These are phyloP conservation scores for Rhopalosiphum padi DNA, from an alignment of 1,140 invertebrate genomes.

Conservation along the genomic window DNA sequence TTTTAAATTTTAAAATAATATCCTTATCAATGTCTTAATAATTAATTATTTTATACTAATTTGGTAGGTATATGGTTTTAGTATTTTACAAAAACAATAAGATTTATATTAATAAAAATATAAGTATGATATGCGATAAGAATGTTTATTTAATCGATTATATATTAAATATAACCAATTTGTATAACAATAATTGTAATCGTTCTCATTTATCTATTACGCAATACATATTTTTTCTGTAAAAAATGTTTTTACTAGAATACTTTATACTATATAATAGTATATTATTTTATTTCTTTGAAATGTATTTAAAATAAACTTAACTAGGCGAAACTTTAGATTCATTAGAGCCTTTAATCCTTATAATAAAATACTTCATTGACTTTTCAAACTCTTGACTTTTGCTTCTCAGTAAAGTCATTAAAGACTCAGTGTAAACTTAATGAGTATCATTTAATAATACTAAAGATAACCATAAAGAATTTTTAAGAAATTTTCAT, in stretches of 20 bases:
- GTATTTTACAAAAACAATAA: not conserved
- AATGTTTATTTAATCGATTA: not conserved
- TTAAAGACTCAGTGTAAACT: not conserved
- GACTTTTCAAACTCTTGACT: not conserved
- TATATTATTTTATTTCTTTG: not conserved
- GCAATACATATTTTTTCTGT: not conserved
- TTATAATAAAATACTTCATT: slow-evolving; percentile 15
- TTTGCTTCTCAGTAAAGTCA: not conserved
- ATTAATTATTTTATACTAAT: not conserved
- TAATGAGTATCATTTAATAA: not conserved
- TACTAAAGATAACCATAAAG: not conserved
- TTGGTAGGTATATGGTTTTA: not conserved
- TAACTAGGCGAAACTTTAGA: not conserved
- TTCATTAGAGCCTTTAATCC: slow-evolving; percentile 11
- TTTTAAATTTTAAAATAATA: not conserved
- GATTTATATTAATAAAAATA: not conserved
- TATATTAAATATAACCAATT: not conserved
- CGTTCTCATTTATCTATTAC: not conserved
- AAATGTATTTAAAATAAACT: not conserved
- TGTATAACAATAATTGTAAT: not conserved
- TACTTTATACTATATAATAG: not conserved
- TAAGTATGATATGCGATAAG: no score
- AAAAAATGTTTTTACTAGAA: not conserved
- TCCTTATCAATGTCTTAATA: not conserved
- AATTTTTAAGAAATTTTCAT: not conserved